A percentile compares a stretch with the other conserved stretches of the same genome.
phyloP scores from a whole-genome alignment of 2,113 vertebrate species.

The Crypturellus undulatus region DNA sequence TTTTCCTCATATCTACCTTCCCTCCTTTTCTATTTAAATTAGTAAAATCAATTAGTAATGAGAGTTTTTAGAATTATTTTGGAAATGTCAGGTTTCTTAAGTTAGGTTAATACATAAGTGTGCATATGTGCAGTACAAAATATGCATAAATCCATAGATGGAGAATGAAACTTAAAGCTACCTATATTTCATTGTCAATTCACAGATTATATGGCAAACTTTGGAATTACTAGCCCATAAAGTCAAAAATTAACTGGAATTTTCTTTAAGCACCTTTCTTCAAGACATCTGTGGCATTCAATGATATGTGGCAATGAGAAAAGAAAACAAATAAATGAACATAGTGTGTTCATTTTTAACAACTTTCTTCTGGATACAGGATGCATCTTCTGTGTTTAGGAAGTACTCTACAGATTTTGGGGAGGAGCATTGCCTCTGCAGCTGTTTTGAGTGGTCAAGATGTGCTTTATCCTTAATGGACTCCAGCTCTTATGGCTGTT shows the following conservation, averaged over 20 bases:
- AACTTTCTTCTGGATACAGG: slow-evolving; percentile 1
- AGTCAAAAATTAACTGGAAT: not conserved
- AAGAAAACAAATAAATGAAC: slow-evolving; percentile 9
- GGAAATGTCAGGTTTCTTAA: not conserved
- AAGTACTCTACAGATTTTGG: slow-evolving; percentile 31
- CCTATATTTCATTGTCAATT: not conserved
- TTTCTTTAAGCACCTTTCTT: slow-evolving; percentile 13
- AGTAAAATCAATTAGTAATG: not conserved
- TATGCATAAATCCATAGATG: not conserved
- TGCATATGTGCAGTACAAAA: not conserved
- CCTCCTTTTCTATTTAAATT: not conserved
- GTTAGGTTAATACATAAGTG: not conserved
- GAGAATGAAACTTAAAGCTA: not conserved
- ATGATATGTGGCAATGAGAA: not conserved
- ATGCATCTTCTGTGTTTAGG: slow-evolving; percentile 27
- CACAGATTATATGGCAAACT: not conserved
- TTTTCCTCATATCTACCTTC: not conserved
- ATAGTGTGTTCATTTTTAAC: not conserved
- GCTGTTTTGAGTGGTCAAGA: slow-evolving; percentile 24
- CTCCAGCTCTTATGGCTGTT: not conserved
- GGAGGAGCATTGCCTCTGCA: not conserved
- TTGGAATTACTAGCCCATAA: not conserved
- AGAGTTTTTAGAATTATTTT: not conserved
- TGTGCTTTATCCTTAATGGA: slow-evolving; percentile 45
- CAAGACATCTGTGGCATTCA: slow-evolving; percentile 29